Conservation (phyloP, 2,113 vertebrate species). For the Xyrauchen texanus region DNA sequence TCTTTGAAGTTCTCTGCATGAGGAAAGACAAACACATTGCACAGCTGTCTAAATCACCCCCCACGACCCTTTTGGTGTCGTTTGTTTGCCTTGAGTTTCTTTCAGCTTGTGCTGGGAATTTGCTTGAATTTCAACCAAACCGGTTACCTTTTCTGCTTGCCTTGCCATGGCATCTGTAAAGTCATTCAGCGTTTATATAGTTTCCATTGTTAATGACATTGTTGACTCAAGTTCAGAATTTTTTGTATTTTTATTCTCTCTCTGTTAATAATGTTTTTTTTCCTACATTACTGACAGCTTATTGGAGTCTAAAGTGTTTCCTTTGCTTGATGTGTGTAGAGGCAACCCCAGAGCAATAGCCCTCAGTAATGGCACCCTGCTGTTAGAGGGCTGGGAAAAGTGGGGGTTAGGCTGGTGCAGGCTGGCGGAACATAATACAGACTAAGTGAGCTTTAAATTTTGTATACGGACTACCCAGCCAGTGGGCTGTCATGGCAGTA, state of each 20-base stretch:
- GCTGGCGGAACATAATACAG: constrained; percentile 32
- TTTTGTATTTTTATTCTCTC: neutral
- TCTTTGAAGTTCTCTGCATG: constrained; percentile 46
- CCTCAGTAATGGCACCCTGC: constrained; percentile 71
- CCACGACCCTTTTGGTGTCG: constrained; percentile 25
- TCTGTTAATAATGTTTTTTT: neutral
- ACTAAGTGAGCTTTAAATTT: constrained; percentile 49
- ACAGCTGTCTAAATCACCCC: constrained; percentile 26
- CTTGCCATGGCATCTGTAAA: no score
- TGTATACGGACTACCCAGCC: constrained; percentile 41
- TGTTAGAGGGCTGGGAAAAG: constrained; percentile 59
- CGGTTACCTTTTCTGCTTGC: constrained; percentile 28
- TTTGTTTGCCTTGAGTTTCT: constrained; percentile 31
- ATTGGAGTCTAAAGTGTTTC: constrained; percentile 56
- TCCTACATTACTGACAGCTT: constrained; percentile 14
- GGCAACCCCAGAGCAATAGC: constrained; percentile 51
- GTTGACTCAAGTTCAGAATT: constrained; percentile 2
- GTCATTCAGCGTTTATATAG: constrained; percentile 11
- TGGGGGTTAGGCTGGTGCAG: constrained; percentile 1
- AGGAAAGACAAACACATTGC: neutral
- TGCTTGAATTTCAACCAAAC: constrained; percentile 12
- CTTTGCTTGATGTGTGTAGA: constrained; percentile 52
- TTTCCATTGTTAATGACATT: constrained; percentile 15
- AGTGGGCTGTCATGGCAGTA: constrained; percentile 64
- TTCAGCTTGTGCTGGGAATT: constrained; percentile 24